A percentile compares a stretch with the other conserved stretches of the same genome.
These are phyloP conservation scores for Apotomis betuletana DNA, from an alignment of 2,888 invertebrate genomes.

Conservation along the genomic window DNA sequence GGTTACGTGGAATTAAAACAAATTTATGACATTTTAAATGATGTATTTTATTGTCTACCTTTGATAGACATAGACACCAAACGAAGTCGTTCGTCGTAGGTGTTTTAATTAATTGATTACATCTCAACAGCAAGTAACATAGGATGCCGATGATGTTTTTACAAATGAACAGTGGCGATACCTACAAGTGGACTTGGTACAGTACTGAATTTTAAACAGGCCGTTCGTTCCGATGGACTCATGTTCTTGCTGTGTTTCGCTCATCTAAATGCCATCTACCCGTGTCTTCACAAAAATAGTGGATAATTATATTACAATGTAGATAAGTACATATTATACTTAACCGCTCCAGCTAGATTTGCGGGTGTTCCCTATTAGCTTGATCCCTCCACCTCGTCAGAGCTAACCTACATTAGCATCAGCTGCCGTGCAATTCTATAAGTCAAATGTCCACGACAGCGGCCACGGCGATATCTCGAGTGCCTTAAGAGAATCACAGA, in stretches of 20 bases:
- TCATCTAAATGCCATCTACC: slow-evolving; percentile 23
- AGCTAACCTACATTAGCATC: slow-evolving; percentile 14
- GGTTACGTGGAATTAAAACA: too few species aligned
- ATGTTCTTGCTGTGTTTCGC: slow-evolving; percentile 5
- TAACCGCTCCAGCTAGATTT: slow-evolving; percentile 29
- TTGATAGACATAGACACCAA: slow-evolving; percentile 22
- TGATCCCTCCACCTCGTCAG: slow-evolving; percentile 32
- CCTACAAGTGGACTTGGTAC: slow-evolving; percentile 19
- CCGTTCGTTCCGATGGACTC: slow-evolving; percentile 12
- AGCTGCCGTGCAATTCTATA: slow-evolving; percentile 3
- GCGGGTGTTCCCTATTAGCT: slow-evolving; percentile 34
- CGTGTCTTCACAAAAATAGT: slow-evolving; percentile 19
- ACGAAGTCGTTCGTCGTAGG: slow-evolving; percentile 10
- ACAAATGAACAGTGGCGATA: slow-evolving; percentile 32
- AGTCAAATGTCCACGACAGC: neutral
- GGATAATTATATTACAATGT: neutral
- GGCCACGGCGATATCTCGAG: neutral
- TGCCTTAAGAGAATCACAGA: neutral
- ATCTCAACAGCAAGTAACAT: slow-evolving; percentile 28
- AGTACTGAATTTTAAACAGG: slow-evolving; percentile 8
- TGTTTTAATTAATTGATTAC: slow-evolving; percentile 26
- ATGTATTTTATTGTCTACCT: too few species aligned
- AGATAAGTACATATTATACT: slow-evolving; percentile 10
- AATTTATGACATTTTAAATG: too few species aligned
- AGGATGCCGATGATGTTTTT: slow-evolving; percentile 33